Conservation (phyloP, 2,888 invertebrate species). For the Helicoverpa assulta region DNA sequence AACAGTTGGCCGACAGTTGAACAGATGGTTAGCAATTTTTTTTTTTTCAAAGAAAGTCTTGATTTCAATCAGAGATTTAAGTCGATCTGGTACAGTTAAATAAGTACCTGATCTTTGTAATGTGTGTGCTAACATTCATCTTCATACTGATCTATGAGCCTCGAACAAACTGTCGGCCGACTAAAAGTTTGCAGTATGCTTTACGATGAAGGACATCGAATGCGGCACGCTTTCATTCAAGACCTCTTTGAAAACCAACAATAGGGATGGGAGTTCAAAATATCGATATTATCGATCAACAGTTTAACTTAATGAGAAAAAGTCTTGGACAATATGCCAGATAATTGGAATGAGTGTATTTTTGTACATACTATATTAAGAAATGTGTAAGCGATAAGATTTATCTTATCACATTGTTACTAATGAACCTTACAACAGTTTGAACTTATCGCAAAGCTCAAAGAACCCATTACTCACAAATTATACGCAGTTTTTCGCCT, state of each 20-base stretch:
- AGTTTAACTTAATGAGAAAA: neutral
- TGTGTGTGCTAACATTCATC: too few relatives aligned
- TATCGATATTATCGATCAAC: slow-evolving; percentile 21
- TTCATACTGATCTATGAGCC: too few relatives aligned
- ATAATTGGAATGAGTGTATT: neutral
- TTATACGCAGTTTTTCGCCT: slow-evolving; percentile 22
- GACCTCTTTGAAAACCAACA: slow-evolving; percentile 22
- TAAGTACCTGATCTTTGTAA: too few relatives aligned
- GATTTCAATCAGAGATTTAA: too few relatives aligned
- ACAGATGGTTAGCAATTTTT: too few relatives aligned
- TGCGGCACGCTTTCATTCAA: slow-evolving; percentile 59
- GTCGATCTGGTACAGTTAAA: too few relatives aligned
- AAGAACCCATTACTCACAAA: slow-evolving; percentile 31
- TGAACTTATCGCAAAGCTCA: slow-evolving; percentile 32
- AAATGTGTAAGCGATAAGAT: neutral
- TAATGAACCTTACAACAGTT: slow-evolving; percentile 12
- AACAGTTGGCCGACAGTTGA: too few relatives aligned
- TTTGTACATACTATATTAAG: neutral
- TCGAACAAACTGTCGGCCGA: too few relatives aligned
- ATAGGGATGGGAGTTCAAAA: slow-evolving; percentile 35
- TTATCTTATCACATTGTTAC: slow-evolving; percentile 10
- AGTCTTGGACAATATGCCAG: too few relatives aligned
- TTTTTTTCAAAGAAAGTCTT: too few relatives aligned
- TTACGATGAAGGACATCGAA: slow-evolving; percentile 51
- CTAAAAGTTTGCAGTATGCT: slow-evolving; percentile 13